Evolutionary conservation across 2,797 vertebrate species (phyloP).

Genomic region (Clamator glandarius): DNA sequence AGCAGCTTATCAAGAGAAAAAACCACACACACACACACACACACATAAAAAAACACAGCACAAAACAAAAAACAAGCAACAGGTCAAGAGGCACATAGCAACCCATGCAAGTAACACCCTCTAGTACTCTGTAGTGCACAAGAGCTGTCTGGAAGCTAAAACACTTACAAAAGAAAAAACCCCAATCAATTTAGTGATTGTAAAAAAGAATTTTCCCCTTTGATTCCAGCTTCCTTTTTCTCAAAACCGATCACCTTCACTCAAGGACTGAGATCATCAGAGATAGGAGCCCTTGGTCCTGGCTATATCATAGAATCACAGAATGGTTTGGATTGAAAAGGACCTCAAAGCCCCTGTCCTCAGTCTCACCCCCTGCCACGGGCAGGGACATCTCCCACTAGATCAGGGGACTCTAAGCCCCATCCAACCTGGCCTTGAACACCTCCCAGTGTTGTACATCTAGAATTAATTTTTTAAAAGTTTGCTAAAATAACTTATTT

Average conservation of each 20-base stretch:
- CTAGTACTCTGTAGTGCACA: accelerated
- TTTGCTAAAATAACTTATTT: background rate
- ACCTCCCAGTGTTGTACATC: background rate
- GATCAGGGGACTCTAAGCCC: too few relatives aligned
- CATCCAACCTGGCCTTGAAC: too few relatives aligned
- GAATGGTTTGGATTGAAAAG: too few relatives aligned
- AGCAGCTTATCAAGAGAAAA: background rate
- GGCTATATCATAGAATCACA: too few relatives aligned
- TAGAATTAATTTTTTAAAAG: background rate
- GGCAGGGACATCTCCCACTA: too few relatives aligned
- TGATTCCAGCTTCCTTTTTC: background rate
- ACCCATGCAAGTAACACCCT: background rate
- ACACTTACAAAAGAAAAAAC: background rate
- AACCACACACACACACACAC: too few relatives aligned
- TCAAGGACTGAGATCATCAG: background rate
- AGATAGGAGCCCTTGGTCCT: background rate
- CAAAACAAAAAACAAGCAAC: background rate
- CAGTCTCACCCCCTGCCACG: too few relatives aligned
- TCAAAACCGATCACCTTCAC: background rate
- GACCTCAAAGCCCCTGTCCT: too few relatives aligned
- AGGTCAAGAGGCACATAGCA: background rate
- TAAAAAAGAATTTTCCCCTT: background rate
- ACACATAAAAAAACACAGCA: background rate
- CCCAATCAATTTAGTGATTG: accelerated
- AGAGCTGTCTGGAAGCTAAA: background rate